Base-by-base conservation (phyloP, 2,797 vertebrate species). In the Sternarchorhynchus goeldii region DNA sequence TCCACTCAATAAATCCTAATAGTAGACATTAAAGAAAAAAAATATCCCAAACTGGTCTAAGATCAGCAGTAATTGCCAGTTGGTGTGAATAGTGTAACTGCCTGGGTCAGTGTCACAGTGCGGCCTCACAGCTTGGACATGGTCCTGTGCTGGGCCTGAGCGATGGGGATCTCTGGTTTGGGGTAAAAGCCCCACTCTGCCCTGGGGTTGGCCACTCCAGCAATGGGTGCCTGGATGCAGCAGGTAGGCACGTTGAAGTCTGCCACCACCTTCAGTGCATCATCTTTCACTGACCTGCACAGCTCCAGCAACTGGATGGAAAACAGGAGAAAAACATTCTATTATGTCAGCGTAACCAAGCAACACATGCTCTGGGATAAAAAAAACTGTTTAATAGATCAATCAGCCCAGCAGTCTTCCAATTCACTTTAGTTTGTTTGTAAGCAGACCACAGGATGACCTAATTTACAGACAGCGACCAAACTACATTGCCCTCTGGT, bases 231-330 rank as follows among this genome's bases (percentile, higher is more conserved):
- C 53, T 90, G 88, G 74, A 91, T 83, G 59, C 64, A 84, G 79
- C 80, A 84, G 69, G 84, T 60, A 4, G 90, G 90, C 20, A 91
- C 84, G 85, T 88, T 89, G 82, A 91, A 91, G 55, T 90, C 90
- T 0, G 88, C 84, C 64, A 85, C 85, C 80, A 89, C 88, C 83
- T 89, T 88, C 81, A 90, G 72, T 58, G 89, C 87, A 31, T 89
- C 89, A 18, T 90, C 88, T 81, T 91, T 91, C 76, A 87, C 88
- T 0, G 75, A 85, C 68, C 62, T 58, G 58, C 89, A 91, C 60
- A 91, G 83, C 72, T 87, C 85, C 89, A 91, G 75, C 81, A 92
- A 83, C 90, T 92, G 65, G 17, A 8, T 91, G 53, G 88, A 87
- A 81, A 81, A 73, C 45, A 75, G 39, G 21, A 69, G 10, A 81